A percentile compares a stretch with the other conserved stretches of the same genome.
phyloP scores from a whole-genome alignment of 2,888 invertebrate species.

The Drosophila affinis region DNA sequence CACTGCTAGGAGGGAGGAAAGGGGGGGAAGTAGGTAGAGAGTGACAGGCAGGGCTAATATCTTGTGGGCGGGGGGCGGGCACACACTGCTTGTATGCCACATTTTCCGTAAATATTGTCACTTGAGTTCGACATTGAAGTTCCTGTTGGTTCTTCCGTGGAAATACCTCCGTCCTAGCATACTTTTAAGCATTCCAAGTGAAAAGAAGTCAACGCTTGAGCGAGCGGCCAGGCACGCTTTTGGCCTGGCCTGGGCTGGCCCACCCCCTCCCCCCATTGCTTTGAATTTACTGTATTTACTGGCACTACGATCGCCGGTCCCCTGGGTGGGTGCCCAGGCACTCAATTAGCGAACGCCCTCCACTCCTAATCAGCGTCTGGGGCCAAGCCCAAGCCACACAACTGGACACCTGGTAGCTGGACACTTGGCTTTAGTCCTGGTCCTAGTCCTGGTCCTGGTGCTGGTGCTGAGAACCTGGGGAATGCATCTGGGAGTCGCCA shows the following conservation, averaged over 20 bases:
- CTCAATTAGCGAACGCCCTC: not conserved
- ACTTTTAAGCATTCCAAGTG: not conserved
- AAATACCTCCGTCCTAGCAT: not conserved
- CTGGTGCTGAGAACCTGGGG: not conserved
- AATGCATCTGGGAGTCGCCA: constrained; percentile 5
- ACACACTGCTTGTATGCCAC: constrained; percentile 1
- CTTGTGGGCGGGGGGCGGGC: constrained; percentile 21
- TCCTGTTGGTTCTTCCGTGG: constrained; percentile 8
- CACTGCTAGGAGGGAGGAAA: too few species aligned
- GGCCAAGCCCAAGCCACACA: not conserved
- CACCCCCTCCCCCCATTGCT: too few species aligned
- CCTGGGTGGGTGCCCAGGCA: not conserved
- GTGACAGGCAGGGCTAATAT: constrained; percentile 14
- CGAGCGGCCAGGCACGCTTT: not conserved
- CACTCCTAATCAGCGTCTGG: not conserved
- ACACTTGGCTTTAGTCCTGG: too few species aligned
- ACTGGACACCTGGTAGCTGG: not conserved
- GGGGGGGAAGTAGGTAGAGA: not conserved
- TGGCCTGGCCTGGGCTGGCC: too few species aligned
- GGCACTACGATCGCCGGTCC: not conserved
- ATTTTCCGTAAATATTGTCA: constrained; percentile 43
- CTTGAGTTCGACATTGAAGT: constrained; percentile 48
- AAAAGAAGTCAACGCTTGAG: not conserved
- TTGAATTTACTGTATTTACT: too few species aligned
- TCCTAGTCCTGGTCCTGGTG: not conserved